Evolutionary conservation across 2,888 invertebrate species (phyloP).

Genomic region (Embidobia sp.): DNA sequence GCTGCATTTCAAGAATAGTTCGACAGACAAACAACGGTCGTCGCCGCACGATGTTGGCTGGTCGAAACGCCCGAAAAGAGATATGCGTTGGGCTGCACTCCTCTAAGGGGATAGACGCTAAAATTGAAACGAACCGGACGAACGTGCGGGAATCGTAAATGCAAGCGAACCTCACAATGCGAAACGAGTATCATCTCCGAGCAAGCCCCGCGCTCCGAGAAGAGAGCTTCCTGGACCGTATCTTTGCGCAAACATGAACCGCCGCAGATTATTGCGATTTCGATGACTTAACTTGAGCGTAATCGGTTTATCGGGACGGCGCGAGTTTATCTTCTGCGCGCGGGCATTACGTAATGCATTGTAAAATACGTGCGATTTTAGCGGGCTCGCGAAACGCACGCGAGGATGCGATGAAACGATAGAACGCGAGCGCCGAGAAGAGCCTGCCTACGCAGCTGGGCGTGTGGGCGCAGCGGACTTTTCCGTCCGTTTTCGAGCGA

Average conservation of each 20-base stretch:
- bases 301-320: constrained; percentile 24
- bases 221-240: constrained; percentile 3
- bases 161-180: not conserved
- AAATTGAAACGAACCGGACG: no score
- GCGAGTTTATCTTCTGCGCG: constrained; percentile 9
- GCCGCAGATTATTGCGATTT: constrained; percentile 9
- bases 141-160: no score
- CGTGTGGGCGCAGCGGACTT: constrained; percentile 45
- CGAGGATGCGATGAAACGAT: constrained; percentile 52
- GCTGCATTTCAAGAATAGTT: constrained; percentile 29
- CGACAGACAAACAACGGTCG: not conserved
- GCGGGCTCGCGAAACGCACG: constrained; percentile 13
- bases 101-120: no score
- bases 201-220: not conserved
- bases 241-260: not conserved
- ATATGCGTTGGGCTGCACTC: no score
- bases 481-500: constrained; percentile 65
- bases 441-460: constrained; percentile 56
- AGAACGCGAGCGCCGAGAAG: constrained; percentile 7
- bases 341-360: constrained; percentile 21
- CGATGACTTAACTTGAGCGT: constrained; percentile 25
- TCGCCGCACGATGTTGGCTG: not conserved
- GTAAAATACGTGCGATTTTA: constrained; percentile 29
- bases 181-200: constrained; percentile 2
- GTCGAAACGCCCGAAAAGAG: no score